A percentile compares a stretch with the other conserved stretches of the same genome.
phyloP scores from a whole-genome alignment of 2,888 invertebrate species.

The Eupithecia insigniata region DNA sequence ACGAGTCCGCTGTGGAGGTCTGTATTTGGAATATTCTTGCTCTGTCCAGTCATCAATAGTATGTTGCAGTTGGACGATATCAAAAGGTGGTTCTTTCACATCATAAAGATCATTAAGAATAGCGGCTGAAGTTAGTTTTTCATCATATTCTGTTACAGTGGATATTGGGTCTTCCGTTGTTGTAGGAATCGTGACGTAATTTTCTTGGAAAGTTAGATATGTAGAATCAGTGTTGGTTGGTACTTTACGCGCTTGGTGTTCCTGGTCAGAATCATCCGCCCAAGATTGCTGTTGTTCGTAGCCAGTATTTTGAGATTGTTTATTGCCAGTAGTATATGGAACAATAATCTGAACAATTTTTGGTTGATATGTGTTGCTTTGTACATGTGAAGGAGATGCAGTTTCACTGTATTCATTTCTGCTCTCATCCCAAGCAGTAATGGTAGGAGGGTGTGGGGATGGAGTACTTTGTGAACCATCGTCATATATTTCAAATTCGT shows the following conservation, averaged over 20 bases:
- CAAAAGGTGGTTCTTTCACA: constrained; percentile 85
- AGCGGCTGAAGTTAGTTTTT: constrained; percentile 72
- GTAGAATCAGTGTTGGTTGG: constrained; percentile 66
- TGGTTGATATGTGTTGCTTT: constrained; percentile 74
- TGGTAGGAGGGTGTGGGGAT: constrained; percentile 52
- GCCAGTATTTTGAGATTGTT: constrained; percentile 59
- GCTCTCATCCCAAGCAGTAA: constrained; percentile 64
- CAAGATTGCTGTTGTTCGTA: constrained; percentile 73
- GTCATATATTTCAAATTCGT: constrained; percentile 78
- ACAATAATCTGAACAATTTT: constrained; percentile 91
- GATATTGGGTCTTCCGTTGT: constrained; percentile 61
- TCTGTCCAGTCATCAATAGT: constrained; percentile 94
- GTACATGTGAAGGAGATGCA: constrained; percentile 52
- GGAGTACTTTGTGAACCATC: constrained; percentile 64
- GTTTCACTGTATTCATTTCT: constrained; percentile 62
- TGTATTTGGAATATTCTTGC: constrained; percentile 86
- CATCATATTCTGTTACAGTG: constrained; percentile 78
- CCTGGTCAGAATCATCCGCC: constrained; percentile 61
- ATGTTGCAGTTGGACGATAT: constrained; percentile 89
- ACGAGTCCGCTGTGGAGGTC: constrained; percentile 77
- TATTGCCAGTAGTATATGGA: constrained; percentile 87
- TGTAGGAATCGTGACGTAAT: constrained; percentile 52
- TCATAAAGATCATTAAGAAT: constrained; percentile 72
- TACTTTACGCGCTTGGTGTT: constrained; percentile 79
- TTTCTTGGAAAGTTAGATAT: constrained; percentile 54